These are phyloP conservation scores for Metacarcinus magister DNA, from an alignment of 2,888 invertebrate species.

Conservation along the genomic window DNA sequence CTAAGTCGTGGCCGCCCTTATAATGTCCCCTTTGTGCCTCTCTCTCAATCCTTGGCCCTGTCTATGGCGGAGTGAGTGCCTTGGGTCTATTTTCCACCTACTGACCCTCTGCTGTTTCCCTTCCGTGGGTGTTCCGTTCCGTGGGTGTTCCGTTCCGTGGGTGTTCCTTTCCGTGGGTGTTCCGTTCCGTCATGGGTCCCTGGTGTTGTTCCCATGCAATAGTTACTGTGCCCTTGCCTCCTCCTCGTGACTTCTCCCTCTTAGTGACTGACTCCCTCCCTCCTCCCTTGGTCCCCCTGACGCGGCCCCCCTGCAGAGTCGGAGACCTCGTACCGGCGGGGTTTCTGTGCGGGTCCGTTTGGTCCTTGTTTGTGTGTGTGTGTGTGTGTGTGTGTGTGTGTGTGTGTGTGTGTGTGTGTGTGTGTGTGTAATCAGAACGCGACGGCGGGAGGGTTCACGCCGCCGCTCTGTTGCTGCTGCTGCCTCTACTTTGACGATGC, in stretches of 20 bases:
- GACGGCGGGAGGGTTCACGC: constrained; percentile 5
- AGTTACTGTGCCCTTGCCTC: neutral
- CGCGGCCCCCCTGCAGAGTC: constrained; percentile 8
- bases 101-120: neutral
- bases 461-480: neutral
- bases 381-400: constrained; percentile 6
- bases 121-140: neutral
- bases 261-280: neutral
- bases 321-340: neutral
- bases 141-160: neutral
- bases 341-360: neutral
- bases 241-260: neutral
- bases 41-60: too few species aligned
- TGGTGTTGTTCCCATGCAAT: neutral
- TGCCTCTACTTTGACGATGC: neutral
- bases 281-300: neutral
- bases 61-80: too few species aligned
- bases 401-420: neutral
- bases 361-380: neutral
- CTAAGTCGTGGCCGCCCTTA: neutral
- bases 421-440: constrained; percentile 27
- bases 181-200: neutral
- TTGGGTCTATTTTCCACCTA: neutral
- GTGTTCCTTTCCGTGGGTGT: neutral
- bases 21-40: too few species aligned